Evolutionary conservation across 2,888 invertebrate species (phyloP), one percentile per base, ranked within the genome.

Genomic region (Leuctra nigra): DNA sequence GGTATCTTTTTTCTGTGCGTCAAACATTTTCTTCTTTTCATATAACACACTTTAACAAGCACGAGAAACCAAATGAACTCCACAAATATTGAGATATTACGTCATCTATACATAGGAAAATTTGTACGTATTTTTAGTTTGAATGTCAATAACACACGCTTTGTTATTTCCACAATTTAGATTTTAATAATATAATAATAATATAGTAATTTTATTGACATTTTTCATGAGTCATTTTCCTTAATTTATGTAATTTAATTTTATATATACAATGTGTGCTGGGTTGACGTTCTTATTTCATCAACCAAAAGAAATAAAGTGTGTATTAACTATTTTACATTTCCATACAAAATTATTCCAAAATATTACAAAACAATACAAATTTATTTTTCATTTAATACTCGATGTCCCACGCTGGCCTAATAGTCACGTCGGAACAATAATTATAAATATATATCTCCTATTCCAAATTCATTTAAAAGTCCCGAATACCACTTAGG

Each of bases 51-150:
- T 47, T 48, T 53, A 58, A 58, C 58, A 57, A 47, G 47, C 57
- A 54, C 53, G 54, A 25, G 47, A 47, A 41, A 55, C 44, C 44
- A 44, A 44, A 44, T 20, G 44, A 44, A 44, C 44, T 20, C 44
- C 44, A 44, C 44, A 44, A 23, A 22, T 20, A 44, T 20, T 14
- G 48, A 48, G 29, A 48, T 29, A 29, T 48, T 20, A 48, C 48
- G 48, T 48, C 16, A 48, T 48, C 59, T 57, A 59, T 57, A 57
- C 59, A 59, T 56, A 57, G 54, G 56, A 59, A 59, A 59, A 57
- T 59, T 59, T 59, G 59, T 59, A 59, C 59, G 59, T 56, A 57
- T 55, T 59, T 48, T 41, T 46, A 57, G 29, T 46, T 59, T 52
- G 53, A 38, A n/a, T n/a, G n/a, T n/a, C n/a, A n/a, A 39, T 7